Base-by-base conservation (phyloP, 2,113 vertebrate genomes). In the Camelus dromedarius region DNA sequence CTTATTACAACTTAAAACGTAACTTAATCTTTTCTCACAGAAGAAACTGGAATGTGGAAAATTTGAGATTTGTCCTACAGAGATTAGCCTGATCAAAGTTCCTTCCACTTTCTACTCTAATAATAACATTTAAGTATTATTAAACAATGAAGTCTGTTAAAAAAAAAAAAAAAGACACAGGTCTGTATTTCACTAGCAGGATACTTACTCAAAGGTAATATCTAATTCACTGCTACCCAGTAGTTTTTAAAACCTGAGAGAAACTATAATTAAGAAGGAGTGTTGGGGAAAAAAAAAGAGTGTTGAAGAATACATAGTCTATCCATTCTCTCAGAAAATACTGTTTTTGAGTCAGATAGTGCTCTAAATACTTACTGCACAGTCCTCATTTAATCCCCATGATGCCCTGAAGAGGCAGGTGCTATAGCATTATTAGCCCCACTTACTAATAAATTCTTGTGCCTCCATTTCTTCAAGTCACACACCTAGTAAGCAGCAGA, bases 61-160 rank as follows among this genome's bases (percentile, higher is more conserved):
- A 32, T 1, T 72, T 46, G 52, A 62, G 19, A 70, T 42, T n/a
- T 58, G 20, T 69, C 3, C 70, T 58, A 9, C 2, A 77, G 0
- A 56, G 60, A 58, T 26, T 20, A 73, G 18, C 11, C 26, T 54
- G 24, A 69, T 50, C 32, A 28, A 64, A 76, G 1, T 48, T 80
- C 38, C 54, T 84, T 89, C 46, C 18, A 4, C 18, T 54, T 13
- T 66, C 75, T 66, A 90, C n/a, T 73, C 18, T 73, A 69, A 15
- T 18, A 66, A 58, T 32, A 91, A 38, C 12, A 89, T 20, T 48
- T 76, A 70, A 80, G 7, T 66, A 75, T 9, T 75, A 46, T 66
- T 73, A 77, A 87, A 92, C 15, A 94, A 92, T 54, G 75, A 79
- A 84, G 83, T 89, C 35, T 19, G 30, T 79, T 35, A 70, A 22